Evolutionary conservation across 1,140 invertebrate species (phyloP).

Genomic region (Rhopalosiphum maidis): DNA sequence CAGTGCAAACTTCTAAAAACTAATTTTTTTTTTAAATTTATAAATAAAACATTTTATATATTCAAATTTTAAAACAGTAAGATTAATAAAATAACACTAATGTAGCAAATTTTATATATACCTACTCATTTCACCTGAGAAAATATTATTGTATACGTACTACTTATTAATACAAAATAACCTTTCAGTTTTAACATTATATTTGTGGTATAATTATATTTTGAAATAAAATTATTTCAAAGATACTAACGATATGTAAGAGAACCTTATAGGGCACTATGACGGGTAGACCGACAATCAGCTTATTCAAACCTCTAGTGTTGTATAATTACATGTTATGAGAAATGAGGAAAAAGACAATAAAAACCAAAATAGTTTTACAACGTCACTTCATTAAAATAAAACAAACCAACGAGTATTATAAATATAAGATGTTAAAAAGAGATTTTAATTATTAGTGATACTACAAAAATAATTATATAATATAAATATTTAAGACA

Average conservation of each 20-base stretch:
- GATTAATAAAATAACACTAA: not conserved
- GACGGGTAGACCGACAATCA: not conserved
- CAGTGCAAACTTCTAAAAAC: not conserved
- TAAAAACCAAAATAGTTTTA: conserved; percentile 48
- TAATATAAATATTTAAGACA: not conserved
- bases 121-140: not conserved
- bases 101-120: not conserved
- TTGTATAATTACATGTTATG: not conserved
- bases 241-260: not conserved
- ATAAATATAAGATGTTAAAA: not conserved
- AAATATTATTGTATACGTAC: not conserved
- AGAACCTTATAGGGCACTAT: not conserved
- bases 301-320: not conserved
- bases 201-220: not conserved
- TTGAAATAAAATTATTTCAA: not conserved
- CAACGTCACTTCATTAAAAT: conserved; percentile 30
- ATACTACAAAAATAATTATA: not conserved
- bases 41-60: not conserved
- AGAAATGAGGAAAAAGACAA: conserved; percentile 4
- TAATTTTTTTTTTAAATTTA: not conserved
- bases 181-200: not conserved
- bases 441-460: not conserved
- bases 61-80: not conserved
- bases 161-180: not conserved
- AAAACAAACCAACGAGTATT: not conserved